Evolutionary conservation across 2,888 invertebrate species (phyloP), one percentile per base, ranked within the genome.

Genomic region (Drosophila ustulata): DNA sequence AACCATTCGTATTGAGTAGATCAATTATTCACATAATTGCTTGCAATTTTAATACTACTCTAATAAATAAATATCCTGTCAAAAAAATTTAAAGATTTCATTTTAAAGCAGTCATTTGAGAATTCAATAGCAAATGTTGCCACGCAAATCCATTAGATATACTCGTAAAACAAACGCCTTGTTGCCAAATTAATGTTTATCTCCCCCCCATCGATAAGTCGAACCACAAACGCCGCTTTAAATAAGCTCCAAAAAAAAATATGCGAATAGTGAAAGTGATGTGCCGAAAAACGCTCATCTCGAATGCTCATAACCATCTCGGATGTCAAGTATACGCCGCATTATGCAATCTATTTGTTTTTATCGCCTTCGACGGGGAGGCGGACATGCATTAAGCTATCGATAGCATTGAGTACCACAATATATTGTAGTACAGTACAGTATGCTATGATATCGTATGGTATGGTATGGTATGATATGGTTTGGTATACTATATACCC

Each of bases 261-360:
- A 4, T 34, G 34, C 34, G 9, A 39, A 13, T 39, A 39, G 39
- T 13, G 39, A 39, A 13, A 18, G 3, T 9, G 39, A 41, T 13
- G 39, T 0, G 18, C 7, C 32, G 2, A 18, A 41, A 41, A 13
- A 41, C 39, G 13, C 5, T 13, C 13, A 3, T 6, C 39, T 39
- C 5, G n/a, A n/a, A n/a, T 7, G 13, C 39, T n/a, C 39, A 41
- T 41, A 7, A 41, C 7, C 39, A 18, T 7, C 39, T 18, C 13
- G 39, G 39, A 47, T 28, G 28, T 52, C 13, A 39, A 55, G 43
- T 43, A 43, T 32, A 8, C 8, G 30, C 23, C 23, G 23, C 23
- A 18, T 41, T 39, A 13, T 26, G 13, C 8, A 30, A 41, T 41
- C 5, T 41, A 53, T 41, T 41, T 41, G 39, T 45, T 25, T 55